phyloP scores from a whole-genome alignment of 2,113 vertebrate genomes.

The Nansenia antarctica region DNA sequence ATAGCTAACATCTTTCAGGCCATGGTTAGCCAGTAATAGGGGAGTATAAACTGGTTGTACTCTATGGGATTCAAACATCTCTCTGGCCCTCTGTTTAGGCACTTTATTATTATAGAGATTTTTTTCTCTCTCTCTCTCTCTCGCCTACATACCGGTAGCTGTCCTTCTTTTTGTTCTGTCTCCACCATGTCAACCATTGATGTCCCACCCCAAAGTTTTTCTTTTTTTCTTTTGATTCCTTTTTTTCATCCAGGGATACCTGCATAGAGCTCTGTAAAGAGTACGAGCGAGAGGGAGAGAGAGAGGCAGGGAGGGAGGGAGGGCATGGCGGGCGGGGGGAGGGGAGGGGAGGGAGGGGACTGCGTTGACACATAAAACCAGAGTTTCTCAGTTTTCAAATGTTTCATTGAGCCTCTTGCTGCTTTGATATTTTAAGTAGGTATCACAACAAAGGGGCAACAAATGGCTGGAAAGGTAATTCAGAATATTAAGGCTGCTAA shows the following conservation, averaged over 20 bases:
- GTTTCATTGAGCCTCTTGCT: constrained; percentile 83
- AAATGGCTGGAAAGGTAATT: constrained; percentile 77
- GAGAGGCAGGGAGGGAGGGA: constrained; percentile 25
- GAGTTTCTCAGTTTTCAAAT: constrained; percentile 90
- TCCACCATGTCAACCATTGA: constrained; percentile 74
- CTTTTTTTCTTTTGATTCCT: constrained; percentile 64
- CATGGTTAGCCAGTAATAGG: neutral
- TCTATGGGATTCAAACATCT: neutral
- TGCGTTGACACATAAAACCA: constrained; percentile 86
- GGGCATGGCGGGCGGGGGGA: constrained; percentile 34
- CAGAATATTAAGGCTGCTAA: constrained; percentile 74
- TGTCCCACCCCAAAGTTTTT: constrained; percentile 81
- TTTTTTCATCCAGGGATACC: constrained; percentile 78
- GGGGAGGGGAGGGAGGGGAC: constrained; percentile 67
- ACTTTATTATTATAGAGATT: constrained; percentile 85
- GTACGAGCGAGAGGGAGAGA: constrained; percentile 19
- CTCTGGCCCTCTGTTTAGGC: constrained; percentile 72
- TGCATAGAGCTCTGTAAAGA: constrained; percentile 62
- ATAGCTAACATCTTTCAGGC: constrained; percentile 18
- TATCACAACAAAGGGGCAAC: constrained; percentile 84
- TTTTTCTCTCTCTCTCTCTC: constrained; percentile 53
- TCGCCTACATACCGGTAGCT: constrained; percentile 73
- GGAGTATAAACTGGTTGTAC: constrained; percentile 4
- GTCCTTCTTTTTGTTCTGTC: constrained; percentile 82
- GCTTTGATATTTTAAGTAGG: constrained; percentile 96